Evolutionary conservation across 2,113 vertebrate species (phyloP).

Genomic region (Cercocebus atys): DNA sequence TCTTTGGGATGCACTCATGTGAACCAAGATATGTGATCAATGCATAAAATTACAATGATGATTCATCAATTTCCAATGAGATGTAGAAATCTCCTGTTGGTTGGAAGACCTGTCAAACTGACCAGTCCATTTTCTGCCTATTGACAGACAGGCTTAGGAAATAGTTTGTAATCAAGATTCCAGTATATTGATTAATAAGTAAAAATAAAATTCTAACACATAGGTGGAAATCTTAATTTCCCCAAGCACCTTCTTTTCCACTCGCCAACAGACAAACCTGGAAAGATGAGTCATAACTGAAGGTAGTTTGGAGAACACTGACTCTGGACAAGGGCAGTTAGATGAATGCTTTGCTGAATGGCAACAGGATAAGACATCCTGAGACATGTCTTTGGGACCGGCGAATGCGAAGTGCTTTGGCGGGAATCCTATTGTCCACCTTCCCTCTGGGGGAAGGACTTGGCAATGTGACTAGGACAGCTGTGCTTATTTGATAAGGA

Average conservation of each 20-base stretch:
- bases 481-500: background rate
- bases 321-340: background rate
- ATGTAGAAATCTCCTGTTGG: background rate
- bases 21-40: background rate
- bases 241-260: background rate
- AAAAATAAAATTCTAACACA: background rate
- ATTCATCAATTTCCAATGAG: background rate
- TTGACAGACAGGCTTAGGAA: background rate
- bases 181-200: background rate
- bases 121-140: background rate
- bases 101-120: background rate
- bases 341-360: constrained; percentile 44
- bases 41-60: background rate
- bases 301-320: background rate
- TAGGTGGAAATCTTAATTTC: background rate
- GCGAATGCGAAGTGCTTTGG: background rate
- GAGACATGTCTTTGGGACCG: background rate
- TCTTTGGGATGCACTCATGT: background rate
- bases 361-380: background rate
- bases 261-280: background rate
- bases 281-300: constrained; percentile 40
- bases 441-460: background rate
- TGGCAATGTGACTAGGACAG: background rate
- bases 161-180: background rate
- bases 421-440: background rate